Conservation (phyloP, 2,113 vertebrate genomes). For the Mobula hypostoma region DNA sequence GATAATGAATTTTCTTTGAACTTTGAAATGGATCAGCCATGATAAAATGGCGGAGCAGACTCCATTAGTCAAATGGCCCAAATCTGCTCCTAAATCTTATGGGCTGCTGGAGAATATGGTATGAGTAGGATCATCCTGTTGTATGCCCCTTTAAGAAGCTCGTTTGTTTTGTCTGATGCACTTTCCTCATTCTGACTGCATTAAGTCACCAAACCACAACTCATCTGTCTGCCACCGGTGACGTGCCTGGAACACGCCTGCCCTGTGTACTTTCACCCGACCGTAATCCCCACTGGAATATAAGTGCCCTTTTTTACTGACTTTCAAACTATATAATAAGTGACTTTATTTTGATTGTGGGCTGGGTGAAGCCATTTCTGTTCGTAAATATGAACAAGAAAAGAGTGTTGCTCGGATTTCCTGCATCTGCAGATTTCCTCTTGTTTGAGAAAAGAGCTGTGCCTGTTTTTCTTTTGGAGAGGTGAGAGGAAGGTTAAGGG, state of each 20-base stretch:
- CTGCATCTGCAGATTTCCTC: too few species aligned
- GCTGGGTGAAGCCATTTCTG: not conserved
- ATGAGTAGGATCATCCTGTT: not conserved
- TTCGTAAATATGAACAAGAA: not conserved
- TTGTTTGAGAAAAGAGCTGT: not conserved
- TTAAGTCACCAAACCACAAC: not conserved
- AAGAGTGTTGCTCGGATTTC: not conserved
- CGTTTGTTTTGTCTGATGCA: not conserved
- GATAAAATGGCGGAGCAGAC: too few species aligned
- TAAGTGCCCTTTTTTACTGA: not conserved
- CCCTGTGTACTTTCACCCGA: not conserved
- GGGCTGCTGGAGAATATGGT: too few species aligned
- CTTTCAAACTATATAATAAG: not conserved
- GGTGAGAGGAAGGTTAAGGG: not conserved
- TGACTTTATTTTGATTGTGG: not conserved
- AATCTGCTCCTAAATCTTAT: not conserved
- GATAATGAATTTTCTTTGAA: too few species aligned
- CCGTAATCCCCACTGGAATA: not conserved
- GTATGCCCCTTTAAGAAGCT: not conserved
- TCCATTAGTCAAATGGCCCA: too few species aligned
- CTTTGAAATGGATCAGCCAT: too few species aligned
- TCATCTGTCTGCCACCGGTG: not conserved
- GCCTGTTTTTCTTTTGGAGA: not conserved
- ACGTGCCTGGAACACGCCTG: too few species aligned
- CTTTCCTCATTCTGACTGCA: not conserved